A percentile compares a stretch with the other conserved stretches of the same genome.
Conservation (phyloP, 1,140 invertebrate genomes). For the Dinoponera quadriceps region DNA sequence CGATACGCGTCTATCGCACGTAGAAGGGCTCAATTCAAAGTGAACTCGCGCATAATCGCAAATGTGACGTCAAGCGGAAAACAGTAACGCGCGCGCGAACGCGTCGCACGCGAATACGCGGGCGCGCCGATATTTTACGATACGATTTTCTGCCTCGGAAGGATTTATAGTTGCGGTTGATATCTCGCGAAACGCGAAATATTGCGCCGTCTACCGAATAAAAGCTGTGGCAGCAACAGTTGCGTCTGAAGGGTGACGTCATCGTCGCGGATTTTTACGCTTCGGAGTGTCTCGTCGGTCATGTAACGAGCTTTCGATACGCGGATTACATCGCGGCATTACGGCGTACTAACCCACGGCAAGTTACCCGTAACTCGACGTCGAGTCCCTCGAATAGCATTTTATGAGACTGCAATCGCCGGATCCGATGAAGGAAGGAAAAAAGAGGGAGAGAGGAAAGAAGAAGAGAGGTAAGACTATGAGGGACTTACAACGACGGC, state of each 20-base stretch:
- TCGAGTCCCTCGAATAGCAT: not conserved
- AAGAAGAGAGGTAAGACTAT: not conserved
- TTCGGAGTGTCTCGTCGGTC: not conserved
- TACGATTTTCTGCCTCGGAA: constrained; percentile 43
- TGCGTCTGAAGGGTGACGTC: constrained; percentile 40
- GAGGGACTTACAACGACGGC: not conserved
- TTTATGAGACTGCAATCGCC: constrained; percentile 24
- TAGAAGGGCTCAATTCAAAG: not conserved
- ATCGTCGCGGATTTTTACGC: constrained; percentile 11
- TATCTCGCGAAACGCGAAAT: constrained; percentile 47
- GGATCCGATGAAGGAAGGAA: not conserved
- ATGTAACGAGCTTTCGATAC: constrained; percentile 40
- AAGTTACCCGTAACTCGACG: not conserved
- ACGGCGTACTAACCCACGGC: constrained; percentile 7
- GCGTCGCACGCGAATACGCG: constrained; percentile 10
- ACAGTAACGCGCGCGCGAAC: constrained; percentile 8
- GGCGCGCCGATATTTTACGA: constrained; percentile 43
- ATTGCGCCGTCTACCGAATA: constrained; percentile 41
- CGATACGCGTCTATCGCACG: too few species aligned
- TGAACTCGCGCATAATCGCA: constrained; percentile 8
- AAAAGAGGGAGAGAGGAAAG: not conserved
- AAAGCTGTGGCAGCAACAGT: constrained; percentile 45
- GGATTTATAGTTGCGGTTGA: constrained; percentile 46
- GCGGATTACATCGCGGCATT: constrained; percentile 20
- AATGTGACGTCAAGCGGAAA: not conserved